Evolutionary conservation across 92 coral and sea anemone genomes (phyloP), one percentile per base, ranked within the genome.

Genomic region (Porites cylindrica): DNA sequence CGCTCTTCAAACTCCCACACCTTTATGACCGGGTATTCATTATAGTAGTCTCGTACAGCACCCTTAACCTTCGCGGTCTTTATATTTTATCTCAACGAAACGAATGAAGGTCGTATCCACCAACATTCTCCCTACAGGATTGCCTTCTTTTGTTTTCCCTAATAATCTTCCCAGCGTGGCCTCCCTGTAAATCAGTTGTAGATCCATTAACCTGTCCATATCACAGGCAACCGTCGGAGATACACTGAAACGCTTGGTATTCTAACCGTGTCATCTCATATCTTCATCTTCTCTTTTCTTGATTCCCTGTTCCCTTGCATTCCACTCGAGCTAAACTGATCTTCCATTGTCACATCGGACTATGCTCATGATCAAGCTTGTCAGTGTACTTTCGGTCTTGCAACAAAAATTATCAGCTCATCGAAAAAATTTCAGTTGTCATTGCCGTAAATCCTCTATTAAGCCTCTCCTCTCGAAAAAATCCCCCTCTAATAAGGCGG

Each of bases 131-230:
- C 63, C 78, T 51, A 12, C 78, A 74, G 78, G 78, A 23, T 74
- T 74, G 59, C 60, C 78, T 74, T 74, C 78, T 51, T 74, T 32
- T 74, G 62, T 74, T 74, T 74, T 10, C 78, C 78, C 32, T 74
- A 54, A 53, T 75, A 75, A 75, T 75, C 65, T 14, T 75, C 17
- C 50, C 79, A 52, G 65, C 64, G 21, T 75, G 50, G 65, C 65
- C 79, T 75, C 65, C 62, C 65, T 53, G 65, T 75, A 75, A 75
- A 52, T 75, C 79, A 75, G 79, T 38, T 19, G 79, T 75, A 75
- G 79, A 75, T 75, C 64, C 79, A 75, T 75, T 4, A 75, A 53
- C 65, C 79, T 75, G 26, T 75, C 79, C 65, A 52, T 54, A 73
- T 73, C 79, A n/a, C 10, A 75, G 63, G 79, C 51, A 75, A 75